Percentiles rank a stretch among this genome's conserved stretches.
phyloP scores from a whole-genome alignment of 2,113 vertebrate species.

The Archocentrus centrarchus region DNA sequence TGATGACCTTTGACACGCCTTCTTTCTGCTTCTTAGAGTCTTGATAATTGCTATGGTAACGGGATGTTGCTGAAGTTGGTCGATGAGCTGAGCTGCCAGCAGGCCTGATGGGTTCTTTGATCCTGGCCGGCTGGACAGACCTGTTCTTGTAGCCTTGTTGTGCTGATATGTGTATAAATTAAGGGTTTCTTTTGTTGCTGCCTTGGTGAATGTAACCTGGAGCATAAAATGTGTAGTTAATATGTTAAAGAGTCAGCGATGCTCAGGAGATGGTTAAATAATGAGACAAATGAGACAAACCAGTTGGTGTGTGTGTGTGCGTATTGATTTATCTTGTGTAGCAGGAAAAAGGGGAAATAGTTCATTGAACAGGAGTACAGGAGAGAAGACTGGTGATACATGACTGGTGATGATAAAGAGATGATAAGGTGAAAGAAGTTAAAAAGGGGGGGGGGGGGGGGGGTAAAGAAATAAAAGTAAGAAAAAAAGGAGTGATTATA shows the following conservation, averaged over 20 bases:
- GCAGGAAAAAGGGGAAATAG: background rate
- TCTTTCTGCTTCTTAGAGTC: conserved; percentile 66
- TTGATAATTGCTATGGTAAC: conserved; percentile 84
- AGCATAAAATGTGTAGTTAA: conserved; percentile 41
- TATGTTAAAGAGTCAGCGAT: conserved; percentile 42
- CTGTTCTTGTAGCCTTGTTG: conserved; percentile 26
- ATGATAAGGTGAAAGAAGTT: background rate
- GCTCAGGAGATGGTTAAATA: conserved; percentile 35
- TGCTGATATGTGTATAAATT: conserved; percentile 57
- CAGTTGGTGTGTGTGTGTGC: background rate
- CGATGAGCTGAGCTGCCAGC: conserved; percentile 52
- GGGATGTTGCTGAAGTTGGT: conserved; percentile 51
- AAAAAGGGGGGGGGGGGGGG: background rate
- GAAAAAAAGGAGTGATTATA: conserved; percentile 20
- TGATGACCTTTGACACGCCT: conserved; percentile 75
- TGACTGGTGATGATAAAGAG: background rate
- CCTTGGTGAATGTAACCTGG: conserved; percentile 10
- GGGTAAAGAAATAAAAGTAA: conserved; percentile 8
- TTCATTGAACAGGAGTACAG: background rate
- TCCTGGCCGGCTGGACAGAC: conserved; percentile 37
- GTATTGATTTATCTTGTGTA: conserved; percentile 35
- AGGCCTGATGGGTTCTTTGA: conserved; percentile 52
- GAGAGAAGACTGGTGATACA: background rate
- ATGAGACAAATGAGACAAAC: conserved; percentile 13
- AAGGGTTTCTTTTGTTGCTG: conserved; percentile 37